Evolutionary conservation across 2,113 vertebrate genomes (phyloP), one percentile per base, ranked within the genome.

Genomic region (Paralichthys olivaceus): DNA sequence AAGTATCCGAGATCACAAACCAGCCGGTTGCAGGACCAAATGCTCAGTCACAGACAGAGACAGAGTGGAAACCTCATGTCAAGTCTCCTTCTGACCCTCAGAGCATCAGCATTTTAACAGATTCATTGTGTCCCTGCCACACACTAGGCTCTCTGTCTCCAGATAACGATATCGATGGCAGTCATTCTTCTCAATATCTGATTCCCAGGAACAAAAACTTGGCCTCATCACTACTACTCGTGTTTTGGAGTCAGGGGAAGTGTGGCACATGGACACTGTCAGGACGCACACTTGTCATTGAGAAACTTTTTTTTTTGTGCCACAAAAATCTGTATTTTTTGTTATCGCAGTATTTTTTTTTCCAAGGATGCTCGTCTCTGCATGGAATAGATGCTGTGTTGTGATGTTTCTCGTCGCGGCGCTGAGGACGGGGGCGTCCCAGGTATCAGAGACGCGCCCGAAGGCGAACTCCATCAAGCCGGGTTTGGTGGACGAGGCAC

Each of bases 381-480:
- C 94, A 90, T 92, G 96, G 95, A 95, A 91, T 94, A 95, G 93
- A 93, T 94, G 92, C 90, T 95, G 92, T 77, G 93, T 93, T 91
- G 92, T 95, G 83, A 86, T 96, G 87, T 93, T 97, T 85, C 91
- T 98, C 64, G 89, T 96, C 87, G 95, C 96, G 51, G 90, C 95
- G 43, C 89, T 96, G 90, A 94, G 96, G 91, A 95, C 94, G 89
- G 95, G 94, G 91, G 94, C 95, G 87, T 92, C 95, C 69, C 96
- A 96, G 91, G 90, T 94, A 73, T 74, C 88, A 49, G 95, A 95
- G 89, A 92, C 93, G 84, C 93, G 94, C 75, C 93, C 96, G 69
- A 97, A 97, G 89, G 94, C 94, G 88, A 99, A 99, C 95, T 95
- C 96, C 89, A 99, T 99, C 95, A 98, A 96, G 92, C 95, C 96